A percentile compares a stretch with the other conserved stretches of the same genome.
phyloP scores from a whole-genome alignment of 2,888 invertebrate genomes.

The Cyclophora albipunctata region DNA sequence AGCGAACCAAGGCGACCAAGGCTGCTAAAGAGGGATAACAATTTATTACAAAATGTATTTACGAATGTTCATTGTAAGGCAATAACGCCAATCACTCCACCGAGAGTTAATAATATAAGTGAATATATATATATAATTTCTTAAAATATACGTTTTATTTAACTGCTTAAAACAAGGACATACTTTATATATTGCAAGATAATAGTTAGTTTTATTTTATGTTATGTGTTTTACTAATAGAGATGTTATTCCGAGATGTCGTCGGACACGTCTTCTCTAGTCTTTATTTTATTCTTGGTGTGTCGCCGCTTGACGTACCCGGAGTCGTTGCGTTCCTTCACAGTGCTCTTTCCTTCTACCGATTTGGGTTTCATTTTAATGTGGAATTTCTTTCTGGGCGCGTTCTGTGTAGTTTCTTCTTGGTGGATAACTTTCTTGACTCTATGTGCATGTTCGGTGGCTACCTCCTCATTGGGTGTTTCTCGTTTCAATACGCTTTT shows the following conservation, averaged over 20 bases:
- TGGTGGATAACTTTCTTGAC: conserved; percentile 27
- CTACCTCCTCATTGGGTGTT: conserved; percentile 28
- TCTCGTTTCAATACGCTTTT: conserved; percentile 63
- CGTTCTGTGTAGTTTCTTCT: conserved; percentile 9
- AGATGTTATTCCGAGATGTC: conserved; percentile 46
- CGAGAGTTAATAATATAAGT: conserved; percentile 24
- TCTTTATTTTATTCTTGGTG: conserved; percentile 52
- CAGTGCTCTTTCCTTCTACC: conserved; percentile 46
- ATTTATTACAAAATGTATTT: conserved; percentile 10
- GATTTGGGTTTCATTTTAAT: conserved; percentile 31
- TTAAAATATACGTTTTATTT: not conserved
- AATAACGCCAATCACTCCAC: too few species aligned
- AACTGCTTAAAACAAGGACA: too few species aligned
- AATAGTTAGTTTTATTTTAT: not conserved
- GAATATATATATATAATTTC: conserved; percentile 26
- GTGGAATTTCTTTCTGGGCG: conserved; percentile 36
- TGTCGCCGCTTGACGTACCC: conserved; percentile 32
- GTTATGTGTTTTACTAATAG: too few species aligned
- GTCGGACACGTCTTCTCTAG: conserved; percentile 56
- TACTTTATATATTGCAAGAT: not conserved
- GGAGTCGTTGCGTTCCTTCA: conserved; percentile 53
- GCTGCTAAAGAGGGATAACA: conserved; percentile 37
- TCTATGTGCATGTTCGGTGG: conserved; percentile 26
- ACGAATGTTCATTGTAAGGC: not conserved
- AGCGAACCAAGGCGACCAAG: too few species aligned